These are phyloP conservation scores for Papilio demoleus DNA, from an alignment of 2,888 invertebrate genomes.

Conservation along the genomic window DNA sequence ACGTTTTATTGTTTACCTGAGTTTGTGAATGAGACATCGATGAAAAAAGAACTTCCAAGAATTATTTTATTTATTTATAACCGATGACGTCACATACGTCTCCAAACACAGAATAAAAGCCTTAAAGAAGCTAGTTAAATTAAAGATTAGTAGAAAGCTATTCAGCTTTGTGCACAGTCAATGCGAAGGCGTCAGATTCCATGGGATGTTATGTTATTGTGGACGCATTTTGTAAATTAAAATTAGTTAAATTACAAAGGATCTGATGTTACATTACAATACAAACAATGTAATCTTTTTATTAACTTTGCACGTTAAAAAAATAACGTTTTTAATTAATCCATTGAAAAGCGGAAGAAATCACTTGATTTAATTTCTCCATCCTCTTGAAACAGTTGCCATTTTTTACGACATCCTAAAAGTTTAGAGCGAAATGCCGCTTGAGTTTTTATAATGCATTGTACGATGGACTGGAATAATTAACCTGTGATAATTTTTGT, in stretches of 20 bases:
- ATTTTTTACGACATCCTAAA: slow-evolving; percentile 5
- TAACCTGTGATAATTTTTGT: too few species aligned
- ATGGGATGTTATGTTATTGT: background rate
- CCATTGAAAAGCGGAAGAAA: background rate
- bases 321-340: background rate
- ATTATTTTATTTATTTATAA: slow-evolving; percentile 34
- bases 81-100: slow-evolving; percentile 1
- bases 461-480: background rate
- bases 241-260: too few species aligned
- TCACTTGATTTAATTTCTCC: slow-evolving; percentile 9
- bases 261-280: background rate
- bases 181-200: background rate
- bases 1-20: slow-evolving; percentile 47
- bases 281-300: too few species aligned
- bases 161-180: background rate
- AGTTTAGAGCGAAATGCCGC: background rate
- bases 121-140: background rate
- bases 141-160: background rate
- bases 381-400: background rate
- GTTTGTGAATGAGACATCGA: slow-evolving; percentile 50
- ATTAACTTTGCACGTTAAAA: too few species aligned
- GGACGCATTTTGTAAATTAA: too few species aligned
- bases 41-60: slow-evolving; percentile 35
- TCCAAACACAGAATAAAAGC: background rate
- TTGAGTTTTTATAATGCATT: background rate